phyloP scores from a whole-genome alignment of 1,140 invertebrate species.

The Drosophila grimshawi region DNA sequence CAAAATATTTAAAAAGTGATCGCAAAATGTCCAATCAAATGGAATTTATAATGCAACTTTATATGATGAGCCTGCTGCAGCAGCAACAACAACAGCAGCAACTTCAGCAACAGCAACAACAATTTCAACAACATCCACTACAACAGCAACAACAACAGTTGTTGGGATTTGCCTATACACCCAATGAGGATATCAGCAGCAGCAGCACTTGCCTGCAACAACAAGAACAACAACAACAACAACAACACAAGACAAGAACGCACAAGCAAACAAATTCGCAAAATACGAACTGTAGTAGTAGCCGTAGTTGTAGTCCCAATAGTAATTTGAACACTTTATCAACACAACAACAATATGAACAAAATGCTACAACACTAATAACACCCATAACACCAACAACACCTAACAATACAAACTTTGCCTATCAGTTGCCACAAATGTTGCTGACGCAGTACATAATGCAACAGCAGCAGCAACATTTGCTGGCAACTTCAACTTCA shows the following conservation, averaged over 20 bases:
- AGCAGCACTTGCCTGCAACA: constrained; percentile 33
- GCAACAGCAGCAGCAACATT: constrained; percentile 65
- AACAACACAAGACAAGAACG: constrained; percentile 69
- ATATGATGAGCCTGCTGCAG: constrained; percentile 83
- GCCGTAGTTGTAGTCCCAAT: constrained; percentile 84
- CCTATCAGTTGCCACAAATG: constrained; percentile 68
- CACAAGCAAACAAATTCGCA: constrained; percentile 79
- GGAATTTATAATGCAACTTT: constrained; percentile 83
- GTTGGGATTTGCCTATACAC: neutral
- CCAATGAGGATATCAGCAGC: constrained; percentile 12
- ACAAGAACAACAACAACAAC: constrained; percentile 51
- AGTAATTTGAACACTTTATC: constrained; percentile 79
- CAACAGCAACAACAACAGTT: constrained; percentile 49
- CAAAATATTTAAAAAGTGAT: constrained; percentile 36
- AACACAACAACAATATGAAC: constrained; percentile 63
- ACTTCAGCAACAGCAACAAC: constrained; percentile 40
- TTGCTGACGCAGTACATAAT: constrained; percentile 71
- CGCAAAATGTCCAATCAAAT: constrained; percentile 80
- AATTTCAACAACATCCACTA: constrained; percentile 20
- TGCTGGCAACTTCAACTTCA: constrained; percentile 50
- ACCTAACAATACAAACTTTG: constrained; percentile 41
- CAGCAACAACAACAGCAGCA: constrained; percentile 73
- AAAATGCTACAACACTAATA: constrained; percentile 49
- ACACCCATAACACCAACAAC: constrained; percentile 52
- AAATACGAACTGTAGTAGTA: constrained; percentile 83